Percentiles rank a stretch among this genome's conserved stretches.
Evolutionary conservation across 2,888 invertebrate genomes (phyloP).

Genomic region (Cantharis nigra): DNA sequence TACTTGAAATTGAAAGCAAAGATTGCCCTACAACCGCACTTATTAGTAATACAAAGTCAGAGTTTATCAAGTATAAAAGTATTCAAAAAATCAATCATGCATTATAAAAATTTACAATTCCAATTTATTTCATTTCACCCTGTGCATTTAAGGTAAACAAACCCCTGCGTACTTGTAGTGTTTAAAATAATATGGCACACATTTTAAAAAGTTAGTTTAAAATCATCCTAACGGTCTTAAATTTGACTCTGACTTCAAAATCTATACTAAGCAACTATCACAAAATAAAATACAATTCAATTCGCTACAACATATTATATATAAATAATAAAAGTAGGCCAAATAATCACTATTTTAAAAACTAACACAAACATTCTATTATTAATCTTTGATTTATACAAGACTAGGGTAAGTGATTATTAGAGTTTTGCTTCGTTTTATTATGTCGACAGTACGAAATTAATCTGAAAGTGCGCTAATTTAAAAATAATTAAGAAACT

Average conservation of each 20-base stretch:
- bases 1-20: slow-evolving; percentile 5
- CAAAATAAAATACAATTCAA: slow-evolving; percentile 26
- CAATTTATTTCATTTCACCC: background rate
- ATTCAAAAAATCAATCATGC: background rate
- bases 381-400: slow-evolving; percentile 35
- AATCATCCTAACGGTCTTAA: background rate
- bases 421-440: slow-evolving; percentile 17
- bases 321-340: slow-evolving; percentile 23
- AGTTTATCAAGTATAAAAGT: slow-evolving; percentile 1
- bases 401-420: slow-evolving; percentile 35
- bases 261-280: slow-evolving; percentile 29
- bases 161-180: background rate
- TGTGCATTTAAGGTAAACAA: background rate
- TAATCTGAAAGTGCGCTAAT: slow-evolving; percentile 19
- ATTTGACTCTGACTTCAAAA: slow-evolving; percentile 13
- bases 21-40: slow-evolving; percentile 26
- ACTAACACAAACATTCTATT: slow-evolving; percentile 31
- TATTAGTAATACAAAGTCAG: slow-evolving; percentile 14
- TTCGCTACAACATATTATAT: slow-evolving; percentile 15
- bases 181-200: slow-evolving; percentile 1
- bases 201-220: background rate
- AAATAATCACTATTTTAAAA: slow-evolving; percentile 25
- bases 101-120: background rate
- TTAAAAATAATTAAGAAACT: background rate
- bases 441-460: slow-evolving; percentile 27